phyloP scores from a whole-genome alignment of 2,797 vertebrate species.

The Cuculus canorus region DNA sequence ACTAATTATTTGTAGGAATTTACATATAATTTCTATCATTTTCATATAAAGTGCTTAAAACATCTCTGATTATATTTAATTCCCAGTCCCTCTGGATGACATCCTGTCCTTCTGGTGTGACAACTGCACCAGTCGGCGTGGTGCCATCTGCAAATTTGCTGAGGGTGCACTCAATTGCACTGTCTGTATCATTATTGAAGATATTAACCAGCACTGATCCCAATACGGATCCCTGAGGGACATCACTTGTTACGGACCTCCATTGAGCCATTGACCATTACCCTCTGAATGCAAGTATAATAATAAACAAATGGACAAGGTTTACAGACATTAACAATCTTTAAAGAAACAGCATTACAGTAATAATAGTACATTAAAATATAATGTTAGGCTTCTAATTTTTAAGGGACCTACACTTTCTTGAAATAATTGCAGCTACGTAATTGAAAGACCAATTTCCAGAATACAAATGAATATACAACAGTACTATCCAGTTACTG shows the following conservation, averaged over 20 bases:
- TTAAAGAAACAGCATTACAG: not conserved
- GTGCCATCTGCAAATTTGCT: too few species aligned
- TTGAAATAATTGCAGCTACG: not conserved
- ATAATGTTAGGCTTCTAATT: not conserved
- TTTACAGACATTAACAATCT: not conserved
- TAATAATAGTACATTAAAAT: not conserved
- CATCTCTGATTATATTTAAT: not conserved
- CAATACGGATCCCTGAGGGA: too few species aligned
- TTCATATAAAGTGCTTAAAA: not conserved
- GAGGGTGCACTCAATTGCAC: too few species aligned
- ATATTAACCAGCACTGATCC: too few species aligned
- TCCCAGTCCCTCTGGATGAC: not conserved
- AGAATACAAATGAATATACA: not conserved
- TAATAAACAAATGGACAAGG: not conserved
- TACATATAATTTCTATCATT: not conserved
- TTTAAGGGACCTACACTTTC: not conserved
- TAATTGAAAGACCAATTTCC: not conserved
- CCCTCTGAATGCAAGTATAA: too few species aligned
- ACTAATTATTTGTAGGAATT: not conserved
- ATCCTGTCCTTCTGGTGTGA: too few species aligned
- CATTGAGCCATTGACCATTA: too few species aligned
- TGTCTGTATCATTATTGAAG: too few species aligned
- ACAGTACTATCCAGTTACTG: not conserved
- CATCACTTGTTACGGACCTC: too few species aligned
- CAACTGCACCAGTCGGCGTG: too few species aligned